Base-by-base conservation (phyloP, 2,888 invertebrate species). In the Pammene fasciana region DNA sequence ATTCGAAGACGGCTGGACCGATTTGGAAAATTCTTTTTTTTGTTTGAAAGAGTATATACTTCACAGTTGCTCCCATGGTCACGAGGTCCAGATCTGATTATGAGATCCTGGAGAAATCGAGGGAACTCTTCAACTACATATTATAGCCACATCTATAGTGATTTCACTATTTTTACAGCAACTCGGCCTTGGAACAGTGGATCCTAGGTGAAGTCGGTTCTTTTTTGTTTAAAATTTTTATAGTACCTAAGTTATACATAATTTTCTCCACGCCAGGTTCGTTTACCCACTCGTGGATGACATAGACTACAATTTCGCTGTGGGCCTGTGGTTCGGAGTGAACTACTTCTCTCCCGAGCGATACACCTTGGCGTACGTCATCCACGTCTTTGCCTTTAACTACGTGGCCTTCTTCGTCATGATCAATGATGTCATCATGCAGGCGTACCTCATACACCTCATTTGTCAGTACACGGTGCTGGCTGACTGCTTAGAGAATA, bases 381-480 rank as follows among this genome's bases (percentile, higher is more conserved):
- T 66, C 0, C 70, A 72, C 0, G 14, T 73, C 43, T n/a, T 73
- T 9, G 67, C 64, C 16, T 76, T 76, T 65, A 52, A 73, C 50
- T 75, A 72, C 65, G 57, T 55, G 6, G 67, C 73, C 8, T 72
- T 43, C 55, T 75, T 75, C 60, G 71, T 76, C 14, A 72, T 75
- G 41, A 70, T 71, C 36, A 75, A 72, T 38, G 76, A 76, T 48
- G 62, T 75, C 34, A 71, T 74, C 50, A 71, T 74, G 72, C 73
- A 74, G 64, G 65, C 74, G 8, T 61, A 72, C 16, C 67, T 76
- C 41, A 71, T 75, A 52, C 74, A 75, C 38, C 56, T 75, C 14
- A n/a, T 74, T 6, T 76, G 76, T 52, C 76, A 76, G 64, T 75
- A 70, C 56, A 48, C 67, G 0, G 65, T 76, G 0, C 67, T 76